Evolutionary conservation across 2,888 invertebrate genomes (phyloP), one percentile per base, ranked within the genome.

Genomic region (Microplitis deprimator): DNA sequence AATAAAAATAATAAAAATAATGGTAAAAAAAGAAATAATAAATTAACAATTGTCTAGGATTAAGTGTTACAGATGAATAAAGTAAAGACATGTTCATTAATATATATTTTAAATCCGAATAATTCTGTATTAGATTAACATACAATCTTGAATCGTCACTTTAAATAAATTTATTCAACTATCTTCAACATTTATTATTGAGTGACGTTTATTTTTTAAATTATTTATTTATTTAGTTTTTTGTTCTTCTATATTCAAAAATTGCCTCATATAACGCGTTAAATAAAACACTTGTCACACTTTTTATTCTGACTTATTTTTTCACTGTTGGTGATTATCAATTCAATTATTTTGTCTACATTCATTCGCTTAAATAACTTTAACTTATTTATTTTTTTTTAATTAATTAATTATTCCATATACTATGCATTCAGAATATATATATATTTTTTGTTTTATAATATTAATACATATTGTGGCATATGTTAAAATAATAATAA

Each of bases 21-120:
- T 62, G 7, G 20, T 41, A 65, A 20, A 39, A 59, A 50, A 70
- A 73, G 60, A 75, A 68, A 62, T 68, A 79, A 80, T 71, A 77
- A 81, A 80, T 77, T 78, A 81, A 81, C 78, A 80, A 83, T 84
- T 80, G 50, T 83, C 76, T 80, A 87, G 87, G 88, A 87, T 84
- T 84, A 85, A 84, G 84, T 87, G 87, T 86, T 84, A 85, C 87
- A 88, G 85, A 87, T 86, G 84, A 88, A 88, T 88, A 87, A 88
- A 88, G 81, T 86, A 87, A 87, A 87, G 86, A 85, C 86, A 86
- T 82, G 83, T 82, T 87, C 85, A 82, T 81, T 83, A 82, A 85
- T 84, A 83, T 87, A 86, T 88, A 87, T 88, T 87, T 86, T 84
- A 82, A 86, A 88, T 86, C 85, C 86, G 86, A 86, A 85, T 85